Evolutionary conservation across 2,113 vertebrate genomes (phyloP).

Genomic region (Neoarius graeffei): DNA sequence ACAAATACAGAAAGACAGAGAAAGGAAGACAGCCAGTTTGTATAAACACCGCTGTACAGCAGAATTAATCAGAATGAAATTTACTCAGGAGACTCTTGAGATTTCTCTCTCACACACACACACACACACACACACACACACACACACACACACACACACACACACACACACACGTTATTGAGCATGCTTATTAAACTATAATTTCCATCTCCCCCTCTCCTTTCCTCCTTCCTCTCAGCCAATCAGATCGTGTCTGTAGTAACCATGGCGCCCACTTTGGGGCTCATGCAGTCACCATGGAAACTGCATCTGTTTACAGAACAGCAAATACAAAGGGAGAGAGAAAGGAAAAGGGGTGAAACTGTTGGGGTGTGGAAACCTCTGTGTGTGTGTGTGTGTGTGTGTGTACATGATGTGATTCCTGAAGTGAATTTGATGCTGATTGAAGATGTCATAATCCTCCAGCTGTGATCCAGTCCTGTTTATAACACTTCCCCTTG

Average conservation of each 20-base stretch:
- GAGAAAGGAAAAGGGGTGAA: constrained; percentile 49
- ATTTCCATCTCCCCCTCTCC: constrained; percentile 58
- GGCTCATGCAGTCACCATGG: constrained; percentile 79
- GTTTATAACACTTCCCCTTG: background rate
- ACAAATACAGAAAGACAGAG: background rate
- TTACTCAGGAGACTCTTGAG: background rate
- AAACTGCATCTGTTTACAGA: constrained; percentile 94
- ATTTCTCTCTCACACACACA: background rate
- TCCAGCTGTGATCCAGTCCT: background rate
- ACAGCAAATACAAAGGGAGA: constrained; percentile 52
- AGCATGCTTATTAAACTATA: constrained; percentile 66
- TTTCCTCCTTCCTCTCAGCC: constrained; percentile 63
- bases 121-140: no score
- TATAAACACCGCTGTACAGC: background rate
- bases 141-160: constrained; percentile 12
- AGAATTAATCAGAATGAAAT: background rate
- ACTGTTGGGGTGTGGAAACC: background rate
- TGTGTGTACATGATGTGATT: background rate
- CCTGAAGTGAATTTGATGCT: background rate
- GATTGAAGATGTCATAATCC: background rate
- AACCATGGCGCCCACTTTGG: constrained; percentile 77
- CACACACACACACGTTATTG: constrained; percentile 59
- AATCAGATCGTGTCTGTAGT: constrained; percentile 69
- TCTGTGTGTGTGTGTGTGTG: background rate
- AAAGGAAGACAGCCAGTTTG: background rate